Conservation (phyloP, 2,113 vertebrate genomes). For the Otocyon megalotis region DNA sequence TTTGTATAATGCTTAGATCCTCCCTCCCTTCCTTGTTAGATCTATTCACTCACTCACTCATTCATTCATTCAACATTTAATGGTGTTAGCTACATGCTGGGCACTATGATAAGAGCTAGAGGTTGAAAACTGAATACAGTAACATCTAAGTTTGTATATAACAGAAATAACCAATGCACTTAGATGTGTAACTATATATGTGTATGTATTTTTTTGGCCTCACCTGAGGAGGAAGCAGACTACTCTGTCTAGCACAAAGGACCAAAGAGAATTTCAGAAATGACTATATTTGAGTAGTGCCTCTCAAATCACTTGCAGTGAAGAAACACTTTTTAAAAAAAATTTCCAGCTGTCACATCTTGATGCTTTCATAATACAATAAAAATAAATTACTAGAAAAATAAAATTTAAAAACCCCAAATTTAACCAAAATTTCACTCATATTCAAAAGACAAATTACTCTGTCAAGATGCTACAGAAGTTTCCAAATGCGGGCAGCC, state of each 20-base stretch:
- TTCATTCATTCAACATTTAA: background rate
- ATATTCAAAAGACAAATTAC: conserved; percentile 22
- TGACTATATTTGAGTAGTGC: background rate
- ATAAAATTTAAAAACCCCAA: background rate
- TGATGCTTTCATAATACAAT: background rate
- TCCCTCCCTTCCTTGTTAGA: background rate
- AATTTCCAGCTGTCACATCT: background rate
- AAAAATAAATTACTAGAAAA: conserved; percentile 24
- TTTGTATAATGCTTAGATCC: background rate
- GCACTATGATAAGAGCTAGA: background rate
- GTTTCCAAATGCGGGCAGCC: background rate
- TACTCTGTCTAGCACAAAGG: background rate
- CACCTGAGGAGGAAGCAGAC: background rate
- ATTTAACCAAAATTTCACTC: conserved; percentile 13
- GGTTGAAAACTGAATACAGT: conserved; percentile 9
- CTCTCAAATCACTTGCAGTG: background rate
- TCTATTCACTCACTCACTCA: background rate
- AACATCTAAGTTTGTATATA: background rate
- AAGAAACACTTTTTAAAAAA: background rate
- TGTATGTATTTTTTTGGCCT: background rate
- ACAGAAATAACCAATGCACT: background rate
- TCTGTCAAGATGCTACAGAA: background rate
- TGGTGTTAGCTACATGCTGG: background rate
- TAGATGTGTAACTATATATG: background rate
- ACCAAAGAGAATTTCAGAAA: conserved; percentile 18